phyloP scores from a whole-genome alignment of 2,888 invertebrate species.

The Dryobota labecula region DNA sequence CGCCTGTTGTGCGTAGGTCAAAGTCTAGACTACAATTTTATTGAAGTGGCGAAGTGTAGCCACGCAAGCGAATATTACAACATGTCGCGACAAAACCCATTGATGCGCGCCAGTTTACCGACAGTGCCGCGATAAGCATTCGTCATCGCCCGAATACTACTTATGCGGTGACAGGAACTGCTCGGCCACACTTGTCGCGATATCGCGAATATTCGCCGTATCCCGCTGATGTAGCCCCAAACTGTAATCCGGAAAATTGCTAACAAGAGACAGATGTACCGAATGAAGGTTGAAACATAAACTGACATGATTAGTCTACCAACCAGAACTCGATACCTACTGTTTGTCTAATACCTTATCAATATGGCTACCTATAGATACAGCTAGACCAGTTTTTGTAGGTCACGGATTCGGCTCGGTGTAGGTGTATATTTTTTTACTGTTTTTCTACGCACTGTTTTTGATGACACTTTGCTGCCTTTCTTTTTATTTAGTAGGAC shows the following conservation, averaged over 20 bases:
- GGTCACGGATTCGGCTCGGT: not conserved
- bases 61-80: too few species aligned
- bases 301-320: not conserved
- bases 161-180: too few species aligned
- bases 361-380: not conserved
- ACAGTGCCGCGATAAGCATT: too few species aligned
- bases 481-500: not conserved
- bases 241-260: conserved; percentile 17
- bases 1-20: too few species aligned
- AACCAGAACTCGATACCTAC: not conserved
- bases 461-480: not conserved
- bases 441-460: not conserved
- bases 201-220: too few species aligned
- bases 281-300: conserved; percentile 13
- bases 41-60: too few species aligned
- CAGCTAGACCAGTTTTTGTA: conserved; percentile 12
- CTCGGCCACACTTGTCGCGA: too few species aligned
- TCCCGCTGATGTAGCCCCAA: too few species aligned
- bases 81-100: too few species aligned
- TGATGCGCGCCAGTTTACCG: too few species aligned
- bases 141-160: too few species aligned
- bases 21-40: too few species aligned
- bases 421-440: not conserved
- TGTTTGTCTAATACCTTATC: not conserved
- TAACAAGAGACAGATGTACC: conserved; percentile 17